Evolutionary conservation across 35 echinoderm and acorn worm genomes (phyloP).

Genomic region (Ophioderma brevispina): DNA sequence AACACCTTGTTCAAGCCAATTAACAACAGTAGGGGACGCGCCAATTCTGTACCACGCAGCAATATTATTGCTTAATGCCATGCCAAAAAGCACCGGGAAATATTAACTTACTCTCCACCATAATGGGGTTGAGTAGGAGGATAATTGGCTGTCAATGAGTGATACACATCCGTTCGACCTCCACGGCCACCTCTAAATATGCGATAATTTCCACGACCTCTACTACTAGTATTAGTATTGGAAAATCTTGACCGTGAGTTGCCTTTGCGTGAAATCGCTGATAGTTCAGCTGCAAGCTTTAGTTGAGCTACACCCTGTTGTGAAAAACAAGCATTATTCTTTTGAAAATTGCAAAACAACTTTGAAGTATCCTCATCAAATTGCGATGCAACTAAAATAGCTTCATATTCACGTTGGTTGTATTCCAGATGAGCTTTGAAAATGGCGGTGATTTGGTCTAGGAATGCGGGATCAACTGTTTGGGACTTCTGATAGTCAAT

Average conservation of each 20-base stretch:
- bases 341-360: conserved; percentile 18
- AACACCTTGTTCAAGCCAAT: no score
- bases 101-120: no score
- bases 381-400: neutral
- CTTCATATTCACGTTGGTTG: conserved; percentile 21
- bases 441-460: neutral
- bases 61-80: no score
- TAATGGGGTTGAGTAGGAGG: no score
- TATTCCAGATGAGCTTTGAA: conserved; percentile 12
- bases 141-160: no score
- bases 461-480: neutral
- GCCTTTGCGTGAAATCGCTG: no score
- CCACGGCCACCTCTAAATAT: no score
- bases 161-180: no score
- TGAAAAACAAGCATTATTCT: conserved; percentile 1
- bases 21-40: neutral
- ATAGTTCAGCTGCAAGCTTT: neutral
- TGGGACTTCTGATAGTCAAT: neutral
- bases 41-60: conserved; percentile 8
- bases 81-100: no score
- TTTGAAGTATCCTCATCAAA: conserved; percentile 17
- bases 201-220: no score
- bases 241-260: no score
- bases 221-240: no score
- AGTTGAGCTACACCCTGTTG: neutral